Percentiles rank a stretch among this genome's conserved stretches.
Conservation (phyloP, 2,888 invertebrate genomes). For the Cheilosia scutellata region DNA sequence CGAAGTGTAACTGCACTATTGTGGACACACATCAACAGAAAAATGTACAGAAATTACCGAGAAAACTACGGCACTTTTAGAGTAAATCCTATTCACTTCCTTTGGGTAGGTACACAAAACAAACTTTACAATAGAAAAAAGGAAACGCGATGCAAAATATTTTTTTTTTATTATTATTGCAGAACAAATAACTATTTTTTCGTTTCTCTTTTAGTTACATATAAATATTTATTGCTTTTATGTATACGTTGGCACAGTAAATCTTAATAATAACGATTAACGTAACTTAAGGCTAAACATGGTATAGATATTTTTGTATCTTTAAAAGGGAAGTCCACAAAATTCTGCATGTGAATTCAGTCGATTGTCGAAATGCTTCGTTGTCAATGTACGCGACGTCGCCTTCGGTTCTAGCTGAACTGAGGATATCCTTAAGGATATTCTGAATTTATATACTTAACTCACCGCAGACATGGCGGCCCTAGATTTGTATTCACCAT, state of each 20-base stretch:
- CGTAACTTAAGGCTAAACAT: slow-evolving; percentile 9
- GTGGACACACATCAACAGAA: not conserved
- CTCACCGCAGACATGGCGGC: slow-evolving; percentile 30
- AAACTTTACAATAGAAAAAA: not conserved
- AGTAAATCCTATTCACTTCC: not conserved
- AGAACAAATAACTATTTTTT: not conserved
- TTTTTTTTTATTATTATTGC: not conserved
- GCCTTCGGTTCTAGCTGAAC: slow-evolving; percentile 43
- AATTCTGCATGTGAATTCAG: slow-evolving; percentile 31
- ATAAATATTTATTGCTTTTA: slow-evolving; percentile 9
- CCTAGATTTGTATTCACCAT: slow-evolving; percentile 14
- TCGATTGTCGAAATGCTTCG: slow-evolving; percentile 57
- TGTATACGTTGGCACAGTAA: not conserved
- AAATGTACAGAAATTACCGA: not conserved
- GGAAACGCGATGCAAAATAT: too few species aligned
- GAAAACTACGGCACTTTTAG: not conserved
- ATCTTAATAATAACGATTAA: slow-evolving; percentile 3
- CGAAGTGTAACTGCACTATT: not conserved
- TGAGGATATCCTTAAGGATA: slow-evolving; percentile 44
- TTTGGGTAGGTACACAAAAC: slow-evolving; percentile 5
- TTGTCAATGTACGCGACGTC: slow-evolving; percentile 44
- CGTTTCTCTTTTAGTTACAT: not conserved
- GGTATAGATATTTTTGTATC: slow-evolving; percentile 10
- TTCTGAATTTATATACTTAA: slow-evolving; percentile 11
- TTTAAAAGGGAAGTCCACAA: not conserved